Evolutionary conservation across 2,797 vertebrate species (phyloP).

Genomic region (Lepus townsendii): DNA sequence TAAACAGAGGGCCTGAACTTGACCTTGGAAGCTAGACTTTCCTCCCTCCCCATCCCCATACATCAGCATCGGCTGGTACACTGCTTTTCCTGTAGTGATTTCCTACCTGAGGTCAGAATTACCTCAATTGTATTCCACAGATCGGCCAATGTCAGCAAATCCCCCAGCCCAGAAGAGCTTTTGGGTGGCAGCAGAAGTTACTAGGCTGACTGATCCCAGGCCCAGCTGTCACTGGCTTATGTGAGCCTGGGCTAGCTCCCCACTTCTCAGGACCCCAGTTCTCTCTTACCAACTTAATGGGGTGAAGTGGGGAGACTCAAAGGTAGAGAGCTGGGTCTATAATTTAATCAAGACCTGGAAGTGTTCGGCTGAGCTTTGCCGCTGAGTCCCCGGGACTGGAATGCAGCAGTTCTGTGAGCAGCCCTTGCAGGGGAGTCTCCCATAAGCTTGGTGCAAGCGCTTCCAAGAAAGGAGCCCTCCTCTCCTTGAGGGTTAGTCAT

Average conservation of each 20-base stretch:
- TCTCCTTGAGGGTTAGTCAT: not conserved
- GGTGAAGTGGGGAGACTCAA: not conserved
- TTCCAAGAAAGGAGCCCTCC: not conserved
- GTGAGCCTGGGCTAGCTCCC: not conserved
- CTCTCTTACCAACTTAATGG: not conserved
- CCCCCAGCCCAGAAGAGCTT: not conserved
- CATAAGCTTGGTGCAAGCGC: not conserved
- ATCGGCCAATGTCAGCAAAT: not conserved
- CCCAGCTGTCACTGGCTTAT: not conserved
- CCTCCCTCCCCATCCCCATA: not conserved
- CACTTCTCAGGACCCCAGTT: not conserved
- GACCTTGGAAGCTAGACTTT: not conserved
- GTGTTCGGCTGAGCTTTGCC: not conserved
- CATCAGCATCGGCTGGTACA: not conserved
- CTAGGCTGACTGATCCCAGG: not conserved
- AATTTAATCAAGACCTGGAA: conserved; percentile 9
- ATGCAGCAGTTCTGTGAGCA: conserved; percentile 26
- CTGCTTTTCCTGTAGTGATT: not conserved
- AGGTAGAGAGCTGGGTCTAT: not conserved
- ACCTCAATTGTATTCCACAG: not conserved
- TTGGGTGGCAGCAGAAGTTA: not conserved
- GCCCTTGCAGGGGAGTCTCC: not conserved
- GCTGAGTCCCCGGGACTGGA: not conserved
- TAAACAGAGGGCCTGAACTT: not conserved
- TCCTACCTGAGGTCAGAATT: not conserved